Evolutionary conservation across 1,140 invertebrate species (phyloP).

Genomic region (Hylaeus volcanicus): DNA sequence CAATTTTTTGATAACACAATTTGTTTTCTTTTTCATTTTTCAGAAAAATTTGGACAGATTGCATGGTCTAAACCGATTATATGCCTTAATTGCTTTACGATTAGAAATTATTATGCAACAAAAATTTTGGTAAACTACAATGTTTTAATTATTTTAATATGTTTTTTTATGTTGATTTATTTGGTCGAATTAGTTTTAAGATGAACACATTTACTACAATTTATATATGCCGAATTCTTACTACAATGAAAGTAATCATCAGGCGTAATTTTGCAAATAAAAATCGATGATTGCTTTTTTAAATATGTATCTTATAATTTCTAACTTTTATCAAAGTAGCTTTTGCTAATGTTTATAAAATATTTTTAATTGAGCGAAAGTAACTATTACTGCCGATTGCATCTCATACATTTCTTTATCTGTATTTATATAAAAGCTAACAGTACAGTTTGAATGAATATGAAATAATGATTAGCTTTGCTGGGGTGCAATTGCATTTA

Average conservation of each 20-base stretch:
- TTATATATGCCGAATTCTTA: not conserved
- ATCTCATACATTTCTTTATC: conserved; percentile 2
- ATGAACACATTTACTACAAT: not conserved
- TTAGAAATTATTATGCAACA: conserved; percentile 66
- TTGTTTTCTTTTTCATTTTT: conserved; percentile 64
- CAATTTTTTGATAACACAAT: conserved; percentile 12
- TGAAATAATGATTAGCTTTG: conserved; percentile 7
- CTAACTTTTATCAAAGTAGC: not conserved
- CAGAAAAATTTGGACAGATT: conserved; percentile 76
- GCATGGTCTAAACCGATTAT: conserved; percentile 72
- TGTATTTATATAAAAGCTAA: conserved; percentile 15
- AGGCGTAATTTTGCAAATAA: not conserved
- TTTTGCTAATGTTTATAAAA: not conserved
- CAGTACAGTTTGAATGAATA: conserved; percentile 1
- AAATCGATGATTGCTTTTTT: not conserved
- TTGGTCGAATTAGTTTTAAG: not conserved
- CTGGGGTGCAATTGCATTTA: conserved; percentile 38
- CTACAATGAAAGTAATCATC: not conserved
- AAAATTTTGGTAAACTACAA: conserved; percentile 66
- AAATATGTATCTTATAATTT: not conserved
- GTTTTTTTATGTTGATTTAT: not conserved
- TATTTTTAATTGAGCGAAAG: not conserved
- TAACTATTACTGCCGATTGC: conserved; percentile 30
- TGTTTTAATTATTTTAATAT: conserved; percentile 19
- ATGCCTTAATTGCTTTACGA: conserved; percentile 69